phyloP scores from a whole-genome alignment of 2,888 invertebrate species.

The Oeneis ivallda region DNA sequence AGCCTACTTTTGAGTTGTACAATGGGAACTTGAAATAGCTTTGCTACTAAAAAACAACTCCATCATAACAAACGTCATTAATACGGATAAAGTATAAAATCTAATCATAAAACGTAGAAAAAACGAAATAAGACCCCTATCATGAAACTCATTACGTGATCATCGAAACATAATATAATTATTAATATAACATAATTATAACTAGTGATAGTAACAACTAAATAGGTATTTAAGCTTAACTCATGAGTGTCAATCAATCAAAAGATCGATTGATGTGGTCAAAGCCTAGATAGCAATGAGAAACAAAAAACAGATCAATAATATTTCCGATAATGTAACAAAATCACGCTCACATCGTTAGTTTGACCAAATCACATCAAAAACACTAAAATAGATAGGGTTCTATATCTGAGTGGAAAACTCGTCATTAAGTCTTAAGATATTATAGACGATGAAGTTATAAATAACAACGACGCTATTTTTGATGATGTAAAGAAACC shows the following conservation, averaged over 20 bases:
- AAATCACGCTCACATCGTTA: neutral
- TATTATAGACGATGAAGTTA: neutral
- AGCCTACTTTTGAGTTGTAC: conserved; percentile 7
- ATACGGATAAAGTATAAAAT: neutral
- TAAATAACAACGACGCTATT: neutral
- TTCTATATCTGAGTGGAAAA: neutral
- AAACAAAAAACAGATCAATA: neutral
- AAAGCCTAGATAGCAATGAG: neutral
- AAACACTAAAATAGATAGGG: neutral
- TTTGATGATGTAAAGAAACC: neutral
- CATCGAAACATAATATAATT: too few relatives aligned
- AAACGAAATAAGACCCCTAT: too few relatives aligned
- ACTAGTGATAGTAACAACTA: too few relatives aligned
- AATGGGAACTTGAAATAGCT: neutral
- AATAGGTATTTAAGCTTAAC: too few relatives aligned
- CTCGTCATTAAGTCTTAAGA: neutral
- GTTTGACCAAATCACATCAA: neutral
- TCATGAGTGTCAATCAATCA: neutral
- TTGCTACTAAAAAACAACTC: neutral
- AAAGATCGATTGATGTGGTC: neutral
- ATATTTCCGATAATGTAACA: neutral
- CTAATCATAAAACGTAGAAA: neutral
- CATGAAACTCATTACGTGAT: too few relatives aligned
- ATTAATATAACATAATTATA: too few relatives aligned
- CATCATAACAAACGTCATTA: neutral